Base-by-base conservation (phyloP, 2,797 vertebrate species). In the Xenopus petersii region DNA sequence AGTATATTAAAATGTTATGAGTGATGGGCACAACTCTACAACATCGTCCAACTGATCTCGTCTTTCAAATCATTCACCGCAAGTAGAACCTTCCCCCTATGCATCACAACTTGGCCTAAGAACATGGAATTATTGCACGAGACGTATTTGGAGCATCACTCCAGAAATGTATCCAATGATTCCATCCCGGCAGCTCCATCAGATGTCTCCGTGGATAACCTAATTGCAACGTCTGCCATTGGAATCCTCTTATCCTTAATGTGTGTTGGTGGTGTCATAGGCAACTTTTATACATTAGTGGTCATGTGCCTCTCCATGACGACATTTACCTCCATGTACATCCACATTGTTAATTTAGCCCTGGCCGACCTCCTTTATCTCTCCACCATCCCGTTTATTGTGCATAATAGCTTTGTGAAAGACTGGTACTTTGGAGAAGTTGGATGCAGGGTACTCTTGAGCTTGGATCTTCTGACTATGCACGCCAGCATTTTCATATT, bases 401-500 rank as follows among this genome's bases (percentile, higher is more conserved):
- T 94, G 36, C 94, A 93, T 5, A 92, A 93, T 82, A 93, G 91
- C 75, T 83, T 95, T 80, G 91, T 87, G 0, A 90, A 91, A 0
- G 91, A 93, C 64, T 95, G 94, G 93, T 90, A 90, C 8, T 95
- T 95, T 0, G 94, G 94, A 0, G 93, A 94, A 81, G 84, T 86
- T 2, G 94, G 94, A 51, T 95, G 94, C 63, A 88, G 92, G 36
- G 87, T 95, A 46, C 89, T 95, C 47, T 86, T 95, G 71, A 93
- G 92, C 80, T 86, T 95, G 71, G 94, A 95, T 83, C 91, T 95
- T 63, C 90, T 95, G 80, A 94, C 94, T 60, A 94, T 95, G 94
- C 94, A 95, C 5, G 93, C 94, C 80, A 93, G 93, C 86, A 94
- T 94, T 85, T 95, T 95, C 81, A 93, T 93, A 24, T 91, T 95